Evolutionary conservation across 1,140 invertebrate genomes (phyloP).

Genomic region (Anastrepha obliqua): DNA sequence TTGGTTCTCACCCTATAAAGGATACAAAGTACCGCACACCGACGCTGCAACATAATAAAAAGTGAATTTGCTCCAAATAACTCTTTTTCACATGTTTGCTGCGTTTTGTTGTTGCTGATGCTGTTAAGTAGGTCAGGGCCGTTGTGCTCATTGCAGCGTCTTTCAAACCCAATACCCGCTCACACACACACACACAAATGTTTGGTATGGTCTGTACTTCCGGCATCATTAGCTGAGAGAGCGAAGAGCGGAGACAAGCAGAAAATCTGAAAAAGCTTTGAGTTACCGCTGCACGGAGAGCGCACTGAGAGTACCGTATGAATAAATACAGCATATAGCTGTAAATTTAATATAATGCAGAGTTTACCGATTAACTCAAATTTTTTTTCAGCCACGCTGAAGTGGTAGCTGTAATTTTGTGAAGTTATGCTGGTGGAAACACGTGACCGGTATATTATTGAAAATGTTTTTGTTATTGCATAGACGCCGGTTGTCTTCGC

Average conservation of each 20-base stretch:
- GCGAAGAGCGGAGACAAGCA: not conserved
- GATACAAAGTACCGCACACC: not conserved
- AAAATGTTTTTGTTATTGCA: not conserved
- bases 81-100: slow-evolving; percentile 30
- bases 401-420: not conserved
- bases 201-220: not conserved
- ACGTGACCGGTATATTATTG: slow-evolving; percentile 52
- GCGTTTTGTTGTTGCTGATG: slow-evolving; percentile 38
- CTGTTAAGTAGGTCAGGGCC: slow-evolving; percentile 70
- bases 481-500: slow-evolving; percentile 47
- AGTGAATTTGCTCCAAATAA: slow-evolving; percentile 42
- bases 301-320: not conserved
- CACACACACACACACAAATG: not conserved
- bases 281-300: not conserved
- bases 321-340: too few relatives aligned
- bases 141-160: slow-evolving; percentile 67
- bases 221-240: slow-evolving; percentile 21
- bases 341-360: not conserved
- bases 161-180: slow-evolving; percentile 24
- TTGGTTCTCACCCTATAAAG: slow-evolving; percentile 16
- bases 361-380: not conserved
- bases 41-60: not conserved
- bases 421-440: slow-evolving; percentile 3
- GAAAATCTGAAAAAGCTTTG: slow-evolving; percentile 30
- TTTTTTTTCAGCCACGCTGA: not conserved